Evolutionary conservation across 2,888 invertebrate genomes (phyloP).

Genomic region (Tuta absoluta): DNA sequence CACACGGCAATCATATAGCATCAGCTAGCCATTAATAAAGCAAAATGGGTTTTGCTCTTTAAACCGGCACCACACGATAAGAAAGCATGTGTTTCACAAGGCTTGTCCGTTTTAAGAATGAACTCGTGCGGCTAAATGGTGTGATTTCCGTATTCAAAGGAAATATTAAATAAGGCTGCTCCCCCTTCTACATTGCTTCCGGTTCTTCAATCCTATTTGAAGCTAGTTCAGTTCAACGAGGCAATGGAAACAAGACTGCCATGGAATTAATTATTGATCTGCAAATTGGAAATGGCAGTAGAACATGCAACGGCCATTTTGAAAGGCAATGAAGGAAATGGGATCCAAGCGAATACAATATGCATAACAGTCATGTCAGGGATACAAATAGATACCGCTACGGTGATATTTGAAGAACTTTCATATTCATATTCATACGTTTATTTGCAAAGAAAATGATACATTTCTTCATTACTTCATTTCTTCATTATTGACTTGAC

Average conservation of each 20-base stretch:
- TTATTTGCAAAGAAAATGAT: no score
- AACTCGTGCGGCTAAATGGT: not conserved
- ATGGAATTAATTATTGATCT: conserved; percentile 12
- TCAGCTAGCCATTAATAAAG: no score
- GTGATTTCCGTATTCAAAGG: conserved; percentile 2
- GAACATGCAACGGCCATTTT: conserved; percentile 1
- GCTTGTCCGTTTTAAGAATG: not conserved
- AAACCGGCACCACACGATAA: no score
- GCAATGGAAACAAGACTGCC: conserved; percentile 12
- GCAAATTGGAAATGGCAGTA: conserved; percentile 4
- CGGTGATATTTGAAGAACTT: conserved; percentile 5
- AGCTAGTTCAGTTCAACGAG: not conserved
- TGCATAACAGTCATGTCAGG: not conserved
- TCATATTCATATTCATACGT: no score
- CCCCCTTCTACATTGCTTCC: not conserved
- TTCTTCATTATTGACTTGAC: no score
- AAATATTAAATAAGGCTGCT: conserved; percentile 2
- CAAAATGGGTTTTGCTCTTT: no score
- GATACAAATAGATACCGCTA: no score
- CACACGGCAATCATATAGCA: no score
- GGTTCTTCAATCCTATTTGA: not conserved
- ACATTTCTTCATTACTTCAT: no score
- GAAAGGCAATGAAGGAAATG: not conserved
- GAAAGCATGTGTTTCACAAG: no score
- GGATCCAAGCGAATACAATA: not conserved